Base-by-base conservation (phyloP, 1,140 invertebrate genomes). In the Aleiodes sp. region DNA sequence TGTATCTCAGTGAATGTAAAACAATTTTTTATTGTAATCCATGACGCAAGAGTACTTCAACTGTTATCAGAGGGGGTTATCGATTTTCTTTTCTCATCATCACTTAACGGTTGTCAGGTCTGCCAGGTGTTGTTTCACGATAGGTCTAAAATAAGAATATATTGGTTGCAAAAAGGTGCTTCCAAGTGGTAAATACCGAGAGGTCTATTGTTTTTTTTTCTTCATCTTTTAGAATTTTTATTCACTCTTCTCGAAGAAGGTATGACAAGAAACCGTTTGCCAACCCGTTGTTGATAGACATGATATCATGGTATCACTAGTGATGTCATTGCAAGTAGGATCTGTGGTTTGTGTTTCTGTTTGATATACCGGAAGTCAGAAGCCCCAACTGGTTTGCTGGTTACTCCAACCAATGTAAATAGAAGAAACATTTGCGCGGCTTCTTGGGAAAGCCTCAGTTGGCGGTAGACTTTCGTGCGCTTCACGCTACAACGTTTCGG, bases 381-480 rank as follows among this genome's bases (percentile, higher is more conserved):
- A 56, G 39, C n/a, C 39, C 39, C 39, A 60, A 68, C 65, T 68
- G 56, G 65, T 68, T 68, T 24, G 65, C 31, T 68, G 35, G 39
- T 43, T 61, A 35, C 65, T n/a, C 19, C 24, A 61, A 57, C 65
- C 35, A 68, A 60, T 68, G 65, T 60, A 60, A 60, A 68, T 61
- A 68, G 65, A 68, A 68, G 56, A 52, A 65, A 65, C 41, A 28
- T 60, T 61, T 61, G 65, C 19, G 39, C 65, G 57, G 59, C 56
- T 68, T 66, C 28, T 39, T 33, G 52, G 65, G 65, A 68, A 68
- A 68, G 57, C 65, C 24, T 60, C 65, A 68, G 65, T 68, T 21
- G 12, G n/a, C 56, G 29, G 37, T 41, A 24, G 65, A 57, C 65
- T 26, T 31, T 68, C 39, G 39, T 68, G n/a, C n/a, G n/a, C n/a